Percentiles rank a stretch among this genome's conserved stretches.
Conservation (phyloP, 2,888 invertebrate genomes). For the Andrena camellia region DNA sequence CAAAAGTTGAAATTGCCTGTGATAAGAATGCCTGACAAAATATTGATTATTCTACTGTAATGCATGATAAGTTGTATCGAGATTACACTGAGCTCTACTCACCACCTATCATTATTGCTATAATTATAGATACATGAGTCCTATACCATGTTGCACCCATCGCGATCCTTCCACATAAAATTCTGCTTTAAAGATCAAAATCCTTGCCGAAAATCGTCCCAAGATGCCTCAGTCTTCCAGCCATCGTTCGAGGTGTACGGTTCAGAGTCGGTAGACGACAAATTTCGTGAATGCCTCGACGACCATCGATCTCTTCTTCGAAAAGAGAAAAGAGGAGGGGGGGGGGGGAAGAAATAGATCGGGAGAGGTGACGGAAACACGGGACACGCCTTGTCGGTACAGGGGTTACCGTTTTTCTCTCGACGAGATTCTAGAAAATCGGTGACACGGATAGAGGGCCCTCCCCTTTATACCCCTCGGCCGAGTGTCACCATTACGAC, state of each 20-base stretch:
- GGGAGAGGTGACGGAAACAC: constrained; percentile 70
- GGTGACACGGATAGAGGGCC: constrained; percentile 38
- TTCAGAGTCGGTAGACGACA: constrained; percentile 31
- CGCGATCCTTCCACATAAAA: too few species aligned
- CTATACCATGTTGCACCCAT: too few species aligned
- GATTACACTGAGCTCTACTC: too few species aligned
- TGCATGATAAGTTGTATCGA: too few species aligned
- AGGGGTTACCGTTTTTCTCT: constrained; percentile 56
- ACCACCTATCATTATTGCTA: too few species aligned
- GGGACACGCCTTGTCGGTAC: constrained; percentile 75
- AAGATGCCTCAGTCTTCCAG: not conserved
- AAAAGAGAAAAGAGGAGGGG: constrained; percentile 47
- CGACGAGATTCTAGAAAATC: constrained; percentile 54
- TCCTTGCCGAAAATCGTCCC: not conserved
- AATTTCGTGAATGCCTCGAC: constrained; percentile 62
- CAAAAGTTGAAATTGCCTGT: too few species aligned
- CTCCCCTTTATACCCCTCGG: constrained; percentile 49
- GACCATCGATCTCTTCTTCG: constrained; percentile 68
- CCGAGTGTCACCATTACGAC: constrained; percentile 40
- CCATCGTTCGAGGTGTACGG: not conserved
- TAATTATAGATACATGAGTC: too few species aligned
- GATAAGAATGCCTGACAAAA: too few species aligned
- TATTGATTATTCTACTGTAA: too few species aligned
- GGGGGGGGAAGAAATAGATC: constrained; percentile 40
- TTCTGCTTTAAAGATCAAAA: not conserved